Percentiles rank a stretch among this genome's conserved stretches.
phyloP scores from a whole-genome alignment of 2,888 invertebrate species.

The Epistrophella euchroma region DNA sequence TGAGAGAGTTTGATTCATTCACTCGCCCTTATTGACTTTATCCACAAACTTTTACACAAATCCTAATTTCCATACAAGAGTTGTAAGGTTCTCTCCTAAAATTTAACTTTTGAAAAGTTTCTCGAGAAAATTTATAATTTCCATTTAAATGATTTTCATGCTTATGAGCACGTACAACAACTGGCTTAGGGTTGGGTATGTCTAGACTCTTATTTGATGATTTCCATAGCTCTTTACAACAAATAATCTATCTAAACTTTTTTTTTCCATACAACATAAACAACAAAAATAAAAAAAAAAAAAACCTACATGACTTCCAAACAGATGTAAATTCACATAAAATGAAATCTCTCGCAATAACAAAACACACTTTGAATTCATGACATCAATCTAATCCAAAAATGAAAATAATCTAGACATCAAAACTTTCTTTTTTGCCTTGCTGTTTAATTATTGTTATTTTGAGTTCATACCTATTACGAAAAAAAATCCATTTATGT shows the following conservation, averaged over 20 bases:
- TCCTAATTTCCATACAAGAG: not conserved
- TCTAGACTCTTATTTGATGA: constrained; percentile 4
- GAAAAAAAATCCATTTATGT: constrained; percentile 42
- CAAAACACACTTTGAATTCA: not conserved
- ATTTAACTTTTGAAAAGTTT: not conserved
- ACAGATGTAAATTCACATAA: not conserved
- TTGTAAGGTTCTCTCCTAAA: not conserved
- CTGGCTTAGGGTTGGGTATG: not conserved
- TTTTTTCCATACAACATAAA: no score
- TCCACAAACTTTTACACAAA: not conserved
- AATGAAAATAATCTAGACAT: not conserved
- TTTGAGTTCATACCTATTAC: constrained; percentile 4
- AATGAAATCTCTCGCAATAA: not conserved
- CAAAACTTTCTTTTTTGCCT: constrained; percentile 4
- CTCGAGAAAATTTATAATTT: not conserved
- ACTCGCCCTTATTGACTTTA: not conserved
- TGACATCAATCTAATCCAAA: not conserved
- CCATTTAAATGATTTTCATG: not conserved
- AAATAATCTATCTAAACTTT: not conserved
- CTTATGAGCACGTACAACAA: not conserved
- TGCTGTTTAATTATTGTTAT: not conserved
- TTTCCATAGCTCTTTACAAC: not conserved
- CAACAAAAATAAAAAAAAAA: not conserved
- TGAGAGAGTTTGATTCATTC: not conserved
- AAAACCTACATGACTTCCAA: not conserved